phyloP scores from a whole-genome alignment of 2,113 vertebrate species.

The Callorhinus ursinus region DNA sequence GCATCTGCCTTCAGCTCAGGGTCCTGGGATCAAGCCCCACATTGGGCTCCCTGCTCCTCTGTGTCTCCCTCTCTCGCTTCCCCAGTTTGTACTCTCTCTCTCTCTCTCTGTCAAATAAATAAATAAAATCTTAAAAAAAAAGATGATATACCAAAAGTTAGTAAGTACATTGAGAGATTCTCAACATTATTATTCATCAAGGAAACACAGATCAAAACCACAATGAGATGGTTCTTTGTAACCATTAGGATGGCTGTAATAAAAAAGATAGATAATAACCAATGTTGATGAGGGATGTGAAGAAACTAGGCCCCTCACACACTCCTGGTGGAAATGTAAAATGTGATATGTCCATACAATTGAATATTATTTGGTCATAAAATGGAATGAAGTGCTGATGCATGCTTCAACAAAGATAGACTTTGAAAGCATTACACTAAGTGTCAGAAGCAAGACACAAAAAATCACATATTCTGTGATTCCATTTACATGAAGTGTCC shows the following conservation, averaged over 20 bases:
- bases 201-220: background rate
- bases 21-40: no score
- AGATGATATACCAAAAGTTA: background rate
- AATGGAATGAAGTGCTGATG: background rate
- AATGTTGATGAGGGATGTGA: background rate
- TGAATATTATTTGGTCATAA: background rate
- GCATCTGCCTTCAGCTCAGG: no score
- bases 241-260: background rate
- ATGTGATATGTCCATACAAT: background rate
- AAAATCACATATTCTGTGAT: background rate
- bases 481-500: background rate
- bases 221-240: background rate
- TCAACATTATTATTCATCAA: background rate
- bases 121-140: background rate
- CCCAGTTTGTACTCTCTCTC: no score
- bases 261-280: background rate
- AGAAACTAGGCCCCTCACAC: background rate
- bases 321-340: background rate
- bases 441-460: background rate
- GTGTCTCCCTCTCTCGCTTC: no score
- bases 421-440: background rate
- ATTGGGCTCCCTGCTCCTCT: no score
- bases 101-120: no score
- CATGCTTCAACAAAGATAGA: background rate
- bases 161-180: background rate